These are phyloP conservation scores for Tupiocoris notatus DNA, from an alignment of 2,888 invertebrate species.

Conservation along the genomic window DNA sequence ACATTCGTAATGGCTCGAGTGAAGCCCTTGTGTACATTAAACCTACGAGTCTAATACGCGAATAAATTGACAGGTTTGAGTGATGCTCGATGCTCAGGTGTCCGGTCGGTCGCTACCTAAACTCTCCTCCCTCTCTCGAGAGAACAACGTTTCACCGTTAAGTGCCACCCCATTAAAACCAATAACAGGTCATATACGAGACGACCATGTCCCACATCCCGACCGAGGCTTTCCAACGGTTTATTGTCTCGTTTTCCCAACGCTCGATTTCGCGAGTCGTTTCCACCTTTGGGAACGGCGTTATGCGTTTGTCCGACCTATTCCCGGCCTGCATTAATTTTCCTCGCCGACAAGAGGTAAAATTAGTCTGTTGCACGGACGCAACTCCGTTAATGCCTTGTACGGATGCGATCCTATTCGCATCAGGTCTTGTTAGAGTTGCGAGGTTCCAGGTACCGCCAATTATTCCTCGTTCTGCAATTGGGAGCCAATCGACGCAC, in stretches of 20 bases:
- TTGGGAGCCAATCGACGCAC: too few relatives aligned
- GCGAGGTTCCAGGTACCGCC: too few relatives aligned
- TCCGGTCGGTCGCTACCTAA: not conserved
- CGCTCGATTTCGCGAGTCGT: not conserved
- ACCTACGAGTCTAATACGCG: not conserved
- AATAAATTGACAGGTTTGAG: not conserved
- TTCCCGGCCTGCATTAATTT: not conserved
- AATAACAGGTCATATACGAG: not conserved
- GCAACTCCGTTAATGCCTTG: not conserved
- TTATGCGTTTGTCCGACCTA: not conserved
- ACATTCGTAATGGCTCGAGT: not conserved
- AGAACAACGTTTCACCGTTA: not conserved
- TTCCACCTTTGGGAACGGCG: not conserved
- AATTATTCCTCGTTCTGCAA: too few relatives aligned
- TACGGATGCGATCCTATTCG: too few relatives aligned
- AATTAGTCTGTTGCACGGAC: not conserved
- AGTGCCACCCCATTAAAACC: not conserved
- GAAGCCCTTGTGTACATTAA: not conserved
- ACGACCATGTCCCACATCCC: not conserved
- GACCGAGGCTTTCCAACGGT: not conserved
- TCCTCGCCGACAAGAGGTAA: not conserved
- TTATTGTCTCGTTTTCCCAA: not conserved
- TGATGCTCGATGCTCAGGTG: not conserved
- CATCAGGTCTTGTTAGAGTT: too few relatives aligned
- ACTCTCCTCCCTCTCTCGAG: not conserved